phyloP scores from a whole-genome alignment of 2,888 invertebrate genomes.

The Cyrtodaria siliqua region DNA sequence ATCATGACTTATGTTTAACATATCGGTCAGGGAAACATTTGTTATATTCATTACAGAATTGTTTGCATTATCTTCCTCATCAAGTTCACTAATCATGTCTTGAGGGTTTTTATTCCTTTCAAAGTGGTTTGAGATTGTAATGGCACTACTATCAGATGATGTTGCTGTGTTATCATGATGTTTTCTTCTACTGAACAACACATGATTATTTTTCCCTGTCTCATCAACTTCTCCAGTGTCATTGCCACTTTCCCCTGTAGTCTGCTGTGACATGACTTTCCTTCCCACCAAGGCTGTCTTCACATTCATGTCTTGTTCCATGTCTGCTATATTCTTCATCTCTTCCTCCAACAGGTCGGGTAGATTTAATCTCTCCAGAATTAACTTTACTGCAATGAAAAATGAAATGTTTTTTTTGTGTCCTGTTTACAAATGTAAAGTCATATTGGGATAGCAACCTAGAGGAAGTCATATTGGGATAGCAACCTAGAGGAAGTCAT shows the following conservation, averaged over 20 bases:
- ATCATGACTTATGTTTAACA: conserved; percentile 63
- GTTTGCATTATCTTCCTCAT: neutral
- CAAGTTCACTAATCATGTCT: neutral
- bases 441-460: too few relatives aligned
- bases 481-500: too few relatives aligned
- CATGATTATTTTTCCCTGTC: neutral
- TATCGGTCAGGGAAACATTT: conserved; percentile 63
- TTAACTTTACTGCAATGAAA: conserved; percentile 76
- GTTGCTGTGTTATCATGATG: too few relatives aligned
- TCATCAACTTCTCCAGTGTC: neutral
- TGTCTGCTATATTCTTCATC: conserved; percentile 35
- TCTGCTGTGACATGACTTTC: neutral
- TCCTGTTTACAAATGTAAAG: too few relatives aligned
- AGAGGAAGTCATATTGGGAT: too few relatives aligned
- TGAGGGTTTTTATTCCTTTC: neutral
- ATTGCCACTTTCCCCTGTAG: neutral
- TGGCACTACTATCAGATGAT: neutral
- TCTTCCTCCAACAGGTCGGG: conserved; percentile 75
- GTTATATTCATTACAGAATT: conserved; percentile 2
- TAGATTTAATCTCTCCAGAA: conserved; percentile 77
- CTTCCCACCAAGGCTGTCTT: neutral
- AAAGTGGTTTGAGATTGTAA: neutral
- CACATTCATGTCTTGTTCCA: conserved; percentile 17
- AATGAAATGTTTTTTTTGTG: neutral
- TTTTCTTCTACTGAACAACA: too few relatives aligned